Conservation (phyloP, 2,888 invertebrate genomes). For the Drosophila helvetica region DNA sequence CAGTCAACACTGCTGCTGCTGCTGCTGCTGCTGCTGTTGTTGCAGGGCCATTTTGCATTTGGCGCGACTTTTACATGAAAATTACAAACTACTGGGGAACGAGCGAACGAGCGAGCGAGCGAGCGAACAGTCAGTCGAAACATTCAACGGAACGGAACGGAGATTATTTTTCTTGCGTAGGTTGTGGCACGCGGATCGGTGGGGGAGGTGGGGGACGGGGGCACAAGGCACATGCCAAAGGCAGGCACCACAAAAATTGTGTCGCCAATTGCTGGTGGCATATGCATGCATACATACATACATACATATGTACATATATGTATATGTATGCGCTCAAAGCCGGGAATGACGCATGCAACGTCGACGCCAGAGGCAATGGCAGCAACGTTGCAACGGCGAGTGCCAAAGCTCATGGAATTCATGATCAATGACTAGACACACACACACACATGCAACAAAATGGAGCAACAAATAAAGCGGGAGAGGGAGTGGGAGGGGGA, state of each 20-base stretch:
- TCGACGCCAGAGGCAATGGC: constrained; percentile 34
- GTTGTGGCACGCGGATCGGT: constrained; percentile 22
- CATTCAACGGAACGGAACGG: neutral
- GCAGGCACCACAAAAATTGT: constrained; percentile 67
- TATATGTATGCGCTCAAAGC: neutral
- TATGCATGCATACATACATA: constrained; percentile 6
- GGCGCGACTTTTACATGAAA: constrained; percentile 78
- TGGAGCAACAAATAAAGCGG: constrained; percentile 40
- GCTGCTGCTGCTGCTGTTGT: constrained; percentile 26
- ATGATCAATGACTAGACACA: constrained; percentile 77
- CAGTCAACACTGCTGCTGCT: constrained; percentile 41
- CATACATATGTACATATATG: constrained; percentile 13
- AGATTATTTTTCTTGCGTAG: constrained; percentile 63
- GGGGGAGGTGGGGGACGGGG: neutral
- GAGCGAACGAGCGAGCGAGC: constrained; percentile 18
- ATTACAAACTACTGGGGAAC: constrained; percentile 77
- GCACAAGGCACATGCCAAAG: constrained; percentile 69
- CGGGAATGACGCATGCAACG: constrained; percentile 68
- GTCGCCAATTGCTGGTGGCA: constrained; percentile 63
- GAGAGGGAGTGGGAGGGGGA: constrained; percentile 25
- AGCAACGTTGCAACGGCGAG: constrained; percentile 36
- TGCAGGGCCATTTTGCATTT: constrained; percentile 77
- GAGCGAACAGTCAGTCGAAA: constrained; percentile 20
- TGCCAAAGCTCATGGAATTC: constrained; percentile 74
- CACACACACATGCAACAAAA: constrained; percentile 52